Evolutionary conservation across 2,113 vertebrate species (phyloP), one percentile per base, ranked within the genome.

Genomic region (Lepisosteus oculatus): DNA sequence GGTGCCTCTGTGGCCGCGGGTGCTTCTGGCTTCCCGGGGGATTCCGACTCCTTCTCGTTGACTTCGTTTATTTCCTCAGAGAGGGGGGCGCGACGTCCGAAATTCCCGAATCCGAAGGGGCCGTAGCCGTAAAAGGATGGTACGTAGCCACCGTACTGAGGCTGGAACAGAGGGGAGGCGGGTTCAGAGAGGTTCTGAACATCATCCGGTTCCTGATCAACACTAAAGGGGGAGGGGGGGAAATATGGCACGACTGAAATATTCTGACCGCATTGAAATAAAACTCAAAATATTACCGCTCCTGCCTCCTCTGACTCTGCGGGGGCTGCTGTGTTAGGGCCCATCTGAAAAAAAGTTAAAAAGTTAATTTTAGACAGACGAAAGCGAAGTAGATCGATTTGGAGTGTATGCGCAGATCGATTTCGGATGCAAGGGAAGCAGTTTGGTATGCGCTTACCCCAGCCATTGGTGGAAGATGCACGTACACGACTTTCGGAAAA

Each of bases 1-100:
- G 59, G 59, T 6, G 59, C 6, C 17, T 61, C 6, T 14, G 59
- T 61, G 6, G 59, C 14, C 59, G 6, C 59, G 13, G 14, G 29
- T 29, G 29, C 59, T 29, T 61, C 13, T 8, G 59, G 14, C 59
- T 61, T 61, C 6, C 7, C 59, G 6, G 59, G 59, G 7, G 14
- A 6, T 29, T 61, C 59, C 9, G 47, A 5, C 2, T 51, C 47
- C 9, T 6, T 51, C 17, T 61, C 59, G 14, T 61, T 61, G 6
- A 61, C 14, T 61, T 61, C 59, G 14, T 61, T 61, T 15, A 61
- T 61, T 61, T 61, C 59, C 14, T 61, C 59, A 13, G 59, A 61
- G 7, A 61, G 59, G 59, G 59, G 13, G 7, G 6, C 17, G 5
- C 13, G 13, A 2, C 17, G 13, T 1, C 59, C 59, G 1, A 61